Conservation (phyloP, 2,888 invertebrate species). For the Andrena trimmerana region DNA sequence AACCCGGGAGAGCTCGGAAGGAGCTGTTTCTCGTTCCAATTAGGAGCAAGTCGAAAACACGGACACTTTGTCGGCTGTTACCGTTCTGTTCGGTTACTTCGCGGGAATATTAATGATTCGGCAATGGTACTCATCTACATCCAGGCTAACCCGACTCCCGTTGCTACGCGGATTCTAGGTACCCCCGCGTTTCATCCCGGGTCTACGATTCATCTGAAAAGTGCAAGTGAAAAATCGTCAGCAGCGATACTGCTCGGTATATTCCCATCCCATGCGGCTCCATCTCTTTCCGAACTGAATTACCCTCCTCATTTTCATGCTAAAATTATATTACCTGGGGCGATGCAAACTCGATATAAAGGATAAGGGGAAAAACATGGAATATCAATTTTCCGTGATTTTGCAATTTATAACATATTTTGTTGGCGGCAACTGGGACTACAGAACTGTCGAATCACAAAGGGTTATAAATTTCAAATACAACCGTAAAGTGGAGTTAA, state of each 20-base stretch:
- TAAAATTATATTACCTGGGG: not conserved
- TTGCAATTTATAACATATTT: no score
- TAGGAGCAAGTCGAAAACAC: conserved; percentile 32
- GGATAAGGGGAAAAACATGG: not conserved
- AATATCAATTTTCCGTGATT: no score
- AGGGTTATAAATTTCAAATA: no score
- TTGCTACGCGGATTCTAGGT: conserved; percentile 7
- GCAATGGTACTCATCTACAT: conserved; percentile 12
- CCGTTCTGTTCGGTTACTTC: conserved; percentile 28
- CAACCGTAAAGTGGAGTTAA: no score
- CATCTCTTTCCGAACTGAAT: conserved; percentile 12
- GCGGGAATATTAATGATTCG: conserved; percentile 58
- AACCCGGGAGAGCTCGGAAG: conserved; percentile 29
- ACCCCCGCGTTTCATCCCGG: conserved; percentile 26
- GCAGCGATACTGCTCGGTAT: conserved; percentile 5
- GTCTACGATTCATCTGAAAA: not conserved
- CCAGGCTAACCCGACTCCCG: conserved; percentile 24
- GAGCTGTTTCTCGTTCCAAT: conserved; percentile 47
- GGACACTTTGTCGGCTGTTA: conserved; percentile 26
- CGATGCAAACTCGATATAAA: not conserved
- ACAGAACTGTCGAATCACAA: no score
- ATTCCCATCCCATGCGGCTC: not conserved
- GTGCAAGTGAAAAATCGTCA: conserved; percentile 10
- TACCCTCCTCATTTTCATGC: not conserved
- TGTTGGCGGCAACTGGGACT: no score